phyloP scores from a whole-genome alignment of 2,888 invertebrate species.

The Bellardia bayeri region DNA sequence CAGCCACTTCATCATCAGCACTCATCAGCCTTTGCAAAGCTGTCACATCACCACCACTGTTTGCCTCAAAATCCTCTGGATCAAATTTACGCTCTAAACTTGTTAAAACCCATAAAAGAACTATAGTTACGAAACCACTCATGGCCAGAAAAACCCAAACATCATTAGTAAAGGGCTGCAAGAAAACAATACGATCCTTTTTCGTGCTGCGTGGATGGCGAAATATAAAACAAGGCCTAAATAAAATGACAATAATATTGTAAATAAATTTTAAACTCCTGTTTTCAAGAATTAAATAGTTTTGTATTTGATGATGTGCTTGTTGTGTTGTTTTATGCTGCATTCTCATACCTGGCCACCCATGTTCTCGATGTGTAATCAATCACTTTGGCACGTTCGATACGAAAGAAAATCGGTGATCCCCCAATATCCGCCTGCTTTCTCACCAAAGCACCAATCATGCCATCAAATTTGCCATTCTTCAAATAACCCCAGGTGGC shows the following conservation, averaged over 20 bases:
- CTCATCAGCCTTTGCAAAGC: background rate
- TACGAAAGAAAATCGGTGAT: slow-evolving; percentile 87
- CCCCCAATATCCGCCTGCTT: slow-evolving; percentile 88
- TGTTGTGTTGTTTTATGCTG: background rate
- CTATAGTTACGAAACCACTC: slow-evolving; percentile 81
- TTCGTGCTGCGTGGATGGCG: slow-evolving; percentile 88
- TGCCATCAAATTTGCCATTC: slow-evolving; percentile 87
- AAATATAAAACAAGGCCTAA: slow-evolving; percentile 88
- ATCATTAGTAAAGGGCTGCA: slow-evolving; percentile 86
- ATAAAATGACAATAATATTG: slow-evolving; percentile 1
- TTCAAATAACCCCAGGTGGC: slow-evolving; percentile 88
- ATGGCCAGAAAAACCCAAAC: slow-evolving; percentile 86
- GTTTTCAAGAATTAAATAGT: background rate
- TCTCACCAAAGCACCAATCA: slow-evolving; percentile 87
- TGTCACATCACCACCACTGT: background rate
- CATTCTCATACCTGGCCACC: slow-evolving; percentile 86
- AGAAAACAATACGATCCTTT: slow-evolving; percentile 87
- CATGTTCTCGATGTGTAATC: slow-evolving; percentile 87
- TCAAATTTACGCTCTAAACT: slow-evolving; percentile 77
- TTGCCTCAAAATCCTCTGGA: slow-evolving; percentile 60
- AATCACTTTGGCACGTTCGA: slow-evolving; percentile 86
- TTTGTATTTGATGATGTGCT: background rate
- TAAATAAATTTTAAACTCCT: background rate
- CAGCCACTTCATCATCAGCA: background rate
- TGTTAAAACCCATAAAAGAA: slow-evolving; percentile 78